Percentiles rank a stretch among this genome's conserved stretches.
Evolutionary conservation across 2,888 invertebrate species (phyloP).

Genomic region (Caenorhabditis parvicauda): DNA sequence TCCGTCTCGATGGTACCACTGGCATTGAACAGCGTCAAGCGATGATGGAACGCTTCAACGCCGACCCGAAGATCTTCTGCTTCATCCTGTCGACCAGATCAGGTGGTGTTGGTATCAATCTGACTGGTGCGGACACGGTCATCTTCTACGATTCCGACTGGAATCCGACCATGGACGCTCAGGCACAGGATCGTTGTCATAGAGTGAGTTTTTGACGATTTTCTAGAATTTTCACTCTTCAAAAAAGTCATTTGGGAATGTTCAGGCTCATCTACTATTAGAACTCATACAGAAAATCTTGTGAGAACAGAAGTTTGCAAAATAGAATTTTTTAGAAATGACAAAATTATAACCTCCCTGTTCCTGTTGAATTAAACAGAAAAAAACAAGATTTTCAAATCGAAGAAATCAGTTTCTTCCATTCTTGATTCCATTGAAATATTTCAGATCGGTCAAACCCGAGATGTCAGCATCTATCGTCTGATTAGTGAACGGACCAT

Average conservation of each 20-base stretch:
- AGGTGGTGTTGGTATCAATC: conserved; percentile 94
- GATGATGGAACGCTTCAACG: conserved; percentile 95
- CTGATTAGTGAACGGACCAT: conserved; percentile 93
- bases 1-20: conserved; percentile 92
- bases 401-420: not conserved
- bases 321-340: not conserved
- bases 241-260: not conserved
- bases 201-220: conserved; percentile 33
- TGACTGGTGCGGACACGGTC: conserved; percentile 97
- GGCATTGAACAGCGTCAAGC: conserved; percentile 89
- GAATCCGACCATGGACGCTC: conserved; percentile 94
- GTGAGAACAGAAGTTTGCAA: not conserved
- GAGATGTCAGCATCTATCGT: conserved; percentile 96
- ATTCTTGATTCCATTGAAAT: not conserved
- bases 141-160: conserved; percentile 90
- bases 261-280: not conserved
- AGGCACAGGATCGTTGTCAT: conserved; percentile 81
- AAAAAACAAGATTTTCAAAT: too few species aligned
- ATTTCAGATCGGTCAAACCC: conserved; percentile 89
- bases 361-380: too few species aligned
- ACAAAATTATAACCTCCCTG: too few species aligned
- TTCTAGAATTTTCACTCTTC: not conserved
- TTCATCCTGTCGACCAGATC: conserved; percentile 96
- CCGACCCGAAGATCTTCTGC: conserved; percentile 87
- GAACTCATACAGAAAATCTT: not conserved